Percentiles rank a stretch among this genome's conserved stretches.
These are phyloP conservation scores for Drosophila subobscura DNA, from an alignment of 1,140 invertebrate genomes.

Conservation along the genomic window DNA sequence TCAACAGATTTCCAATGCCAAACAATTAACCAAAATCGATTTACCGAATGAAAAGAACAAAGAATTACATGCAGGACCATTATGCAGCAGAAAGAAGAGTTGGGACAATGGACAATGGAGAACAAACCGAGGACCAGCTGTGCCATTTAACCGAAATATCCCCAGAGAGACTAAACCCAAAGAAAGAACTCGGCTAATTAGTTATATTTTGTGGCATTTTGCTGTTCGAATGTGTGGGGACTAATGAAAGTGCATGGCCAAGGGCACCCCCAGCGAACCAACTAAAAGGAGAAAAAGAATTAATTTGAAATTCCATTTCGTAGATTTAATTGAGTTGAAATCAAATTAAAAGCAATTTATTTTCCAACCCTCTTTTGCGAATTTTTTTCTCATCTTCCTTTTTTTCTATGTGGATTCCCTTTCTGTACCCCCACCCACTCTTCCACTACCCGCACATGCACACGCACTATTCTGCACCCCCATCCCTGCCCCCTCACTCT, in stretches of 20 bases:
- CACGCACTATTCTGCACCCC: constrained; percentile 56
- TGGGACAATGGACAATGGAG: not conserved
- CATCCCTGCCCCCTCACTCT: not conserved
- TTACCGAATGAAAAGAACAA: not conserved
- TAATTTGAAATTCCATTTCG: constrained; percentile 83
- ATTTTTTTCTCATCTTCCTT: constrained; percentile 54
- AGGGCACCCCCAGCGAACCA: not conserved
- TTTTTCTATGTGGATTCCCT: constrained; percentile 17
- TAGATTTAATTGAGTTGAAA: constrained; percentile 84
- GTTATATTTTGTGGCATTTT: constrained; percentile 38
- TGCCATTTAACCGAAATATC: constrained; percentile 20
- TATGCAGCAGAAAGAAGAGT: not conserved
- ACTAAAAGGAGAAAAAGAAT: constrained; percentile 61
- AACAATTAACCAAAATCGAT: no score
- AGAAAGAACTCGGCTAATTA: constrained; percentile 48
- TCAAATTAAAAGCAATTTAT: constrained; percentile 84
- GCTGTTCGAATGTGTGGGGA: constrained; percentile 13
- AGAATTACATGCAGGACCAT: not conserved
- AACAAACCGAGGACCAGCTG: constrained; percentile 47
- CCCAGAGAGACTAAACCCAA: constrained; percentile 3
- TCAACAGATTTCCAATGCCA: no score
- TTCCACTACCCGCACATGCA: constrained; percentile 29
- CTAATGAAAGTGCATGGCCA: constrained; percentile 52
- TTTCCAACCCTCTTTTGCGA: constrained; percentile 81
- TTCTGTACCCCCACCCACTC: constrained; percentile 19